Conservation (phyloP, 53 echinoderm and acorn worm genomes). For the Crossaster papposus region DNA sequence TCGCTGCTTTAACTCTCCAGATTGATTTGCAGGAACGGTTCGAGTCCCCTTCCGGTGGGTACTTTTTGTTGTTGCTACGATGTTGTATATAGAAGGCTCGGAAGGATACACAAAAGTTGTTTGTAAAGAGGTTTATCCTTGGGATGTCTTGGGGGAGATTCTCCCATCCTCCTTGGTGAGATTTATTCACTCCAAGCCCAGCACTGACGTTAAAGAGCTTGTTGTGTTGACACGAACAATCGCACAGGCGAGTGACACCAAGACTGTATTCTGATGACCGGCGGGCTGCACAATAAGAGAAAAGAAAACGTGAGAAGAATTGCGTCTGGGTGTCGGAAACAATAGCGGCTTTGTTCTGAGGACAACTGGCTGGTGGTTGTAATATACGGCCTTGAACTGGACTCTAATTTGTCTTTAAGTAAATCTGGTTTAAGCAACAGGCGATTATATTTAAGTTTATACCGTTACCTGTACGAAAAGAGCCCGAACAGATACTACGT, state of each 20-base stretch:
- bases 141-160: not conserved
- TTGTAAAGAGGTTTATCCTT: not conserved
- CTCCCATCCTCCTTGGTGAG: not conserved
- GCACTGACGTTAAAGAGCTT: not conserved
- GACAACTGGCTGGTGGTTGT: not conserved
- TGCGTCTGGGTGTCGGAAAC: conserved; percentile 34
- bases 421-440: conserved; percentile 2
- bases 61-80: not conserved
- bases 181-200: not conserved
- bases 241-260: not conserved
- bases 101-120: not conserved
- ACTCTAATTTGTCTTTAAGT: conserved; percentile 32
- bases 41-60: too few relatives aligned
- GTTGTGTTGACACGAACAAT: conserved; percentile 5
- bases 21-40: not conserved
- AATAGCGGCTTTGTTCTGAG: conserved; percentile 19
- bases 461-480: not conserved
- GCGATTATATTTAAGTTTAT: conserved; percentile 23
- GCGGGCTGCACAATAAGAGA: not conserved
- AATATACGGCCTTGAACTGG: conserved; percentile 36
- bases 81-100: not conserved
- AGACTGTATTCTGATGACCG: not conserved
- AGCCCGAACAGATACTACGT: not conserved
- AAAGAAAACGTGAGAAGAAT: conserved; percentile 17
- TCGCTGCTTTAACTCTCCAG: too few relatives aligned